Evolutionary conservation across 2,113 vertebrate species (phyloP), one percentile per base, ranked within the genome.

Genomic region (Anhinga anhinga): DNA sequence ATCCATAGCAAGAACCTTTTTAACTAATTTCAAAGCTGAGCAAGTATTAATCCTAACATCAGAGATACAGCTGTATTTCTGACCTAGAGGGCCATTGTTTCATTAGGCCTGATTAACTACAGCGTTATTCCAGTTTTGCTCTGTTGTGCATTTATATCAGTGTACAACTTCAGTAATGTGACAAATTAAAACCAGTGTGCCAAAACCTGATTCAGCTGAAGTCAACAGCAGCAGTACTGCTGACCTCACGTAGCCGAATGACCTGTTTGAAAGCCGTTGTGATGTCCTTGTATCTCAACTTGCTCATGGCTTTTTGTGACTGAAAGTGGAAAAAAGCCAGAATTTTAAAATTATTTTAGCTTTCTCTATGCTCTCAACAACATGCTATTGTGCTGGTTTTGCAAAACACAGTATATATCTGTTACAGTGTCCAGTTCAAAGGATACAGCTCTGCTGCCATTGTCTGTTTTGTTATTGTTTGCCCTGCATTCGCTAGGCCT

Each of bases 1-100:
- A 90, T 42, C 50, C 36, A 40, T 16, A 93, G 62, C 45, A 90
- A 86, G 70, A 82, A 50, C n/a, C 58, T 70, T 94, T 82, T 86
- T 12, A 87, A 65, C 45, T 73, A 52, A 87, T 92, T 95, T 95
- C 62, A 94, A 85, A 95, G 82, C 73, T 62, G n/a, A 87, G n/a
- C 0, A 0, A 86, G 18, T 82, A 84, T 93, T 93, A 95, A 87
- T 91, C 93, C 70, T 62, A 82, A 82, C 70, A 85, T 91, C 81
- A 88, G 86, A 73, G 66, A 66, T 94, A 94, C 84, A 96, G 87
- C 91, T 94, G 84, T 26, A 55, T 95, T 95, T 88, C 79, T 96
- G 91, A 96, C 87, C 89, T 88, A 63, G 71, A 91, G 53, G 82
- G 82, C 88, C 21, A 42, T 82, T 79, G n/a, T 91, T 89, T 95